Evolutionary conservation across 2,888 invertebrate species (phyloP).

Genomic region (Drosophila monieri): DNA sequence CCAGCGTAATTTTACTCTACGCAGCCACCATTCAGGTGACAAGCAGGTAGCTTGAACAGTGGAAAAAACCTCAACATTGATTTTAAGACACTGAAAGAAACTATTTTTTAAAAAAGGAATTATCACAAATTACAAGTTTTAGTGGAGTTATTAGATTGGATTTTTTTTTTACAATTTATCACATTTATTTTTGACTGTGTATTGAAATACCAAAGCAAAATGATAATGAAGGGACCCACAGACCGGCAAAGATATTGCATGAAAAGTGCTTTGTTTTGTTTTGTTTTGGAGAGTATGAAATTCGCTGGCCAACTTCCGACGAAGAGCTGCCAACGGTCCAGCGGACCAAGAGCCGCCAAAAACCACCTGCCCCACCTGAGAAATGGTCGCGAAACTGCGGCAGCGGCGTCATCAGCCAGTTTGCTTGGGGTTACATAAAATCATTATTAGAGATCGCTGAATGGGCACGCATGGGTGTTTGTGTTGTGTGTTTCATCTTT

Average conservation of each 20-base stretch:
- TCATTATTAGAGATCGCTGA: conserved; percentile 63
- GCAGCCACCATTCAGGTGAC: neutral
- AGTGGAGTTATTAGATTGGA: neutral
- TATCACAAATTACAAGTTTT: neutral
- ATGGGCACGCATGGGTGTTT: conserved; percentile 34
- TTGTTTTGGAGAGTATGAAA: conserved; percentile 38
- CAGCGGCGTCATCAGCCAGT: conserved; percentile 34
- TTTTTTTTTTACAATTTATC: neutral
- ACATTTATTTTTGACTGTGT: neutral
- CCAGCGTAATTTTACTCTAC: conserved; percentile 45
- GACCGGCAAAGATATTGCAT: conserved; percentile 26
- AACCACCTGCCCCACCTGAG: conserved; percentile 29
- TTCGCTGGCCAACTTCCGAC: conserved; percentile 52
- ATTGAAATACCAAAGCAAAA: conserved; percentile 8
- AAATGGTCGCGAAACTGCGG: conserved; percentile 27
- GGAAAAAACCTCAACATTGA: conserved; percentile 12
- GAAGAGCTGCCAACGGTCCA: conserved; percentile 37
- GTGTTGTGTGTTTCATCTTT: conserved; percentile 60
- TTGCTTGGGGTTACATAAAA: conserved; percentile 67
- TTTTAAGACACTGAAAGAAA: neutral
- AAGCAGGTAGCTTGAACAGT: conserved; percentile 19
- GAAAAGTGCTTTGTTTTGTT: conserved; percentile 31
- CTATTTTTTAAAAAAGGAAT: neutral
- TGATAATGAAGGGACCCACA: conserved; percentile 10
- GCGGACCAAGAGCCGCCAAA: conserved; percentile 15